phyloP scores from a whole-genome alignment of 92 coral and sea anemone species.

The Desmophyllum pertusum region DNA sequence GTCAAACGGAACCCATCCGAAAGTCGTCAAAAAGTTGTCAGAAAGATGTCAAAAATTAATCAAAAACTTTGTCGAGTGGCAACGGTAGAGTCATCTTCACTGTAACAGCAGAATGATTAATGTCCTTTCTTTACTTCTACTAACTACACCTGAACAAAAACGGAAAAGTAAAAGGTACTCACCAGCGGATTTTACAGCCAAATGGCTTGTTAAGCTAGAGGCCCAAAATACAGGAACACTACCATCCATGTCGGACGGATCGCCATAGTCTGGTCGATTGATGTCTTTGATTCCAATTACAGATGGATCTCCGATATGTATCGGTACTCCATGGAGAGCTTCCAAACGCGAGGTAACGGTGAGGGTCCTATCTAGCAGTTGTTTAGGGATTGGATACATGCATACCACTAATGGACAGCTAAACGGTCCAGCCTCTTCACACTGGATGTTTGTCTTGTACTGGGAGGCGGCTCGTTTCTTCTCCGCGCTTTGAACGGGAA shows the following conservation, averaged over 20 bases:
- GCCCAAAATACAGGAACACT: slow-evolving; percentile 87
- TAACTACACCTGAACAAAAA: neutral
- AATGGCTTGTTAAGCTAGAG: slow-evolving; percentile 64
- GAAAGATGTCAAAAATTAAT: too few relatives aligned
- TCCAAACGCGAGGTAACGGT: slow-evolving; percentile 67
- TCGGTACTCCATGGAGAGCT: slow-evolving; percentile 73
- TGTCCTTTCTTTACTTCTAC: too few relatives aligned
- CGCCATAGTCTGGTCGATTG: slow-evolving; percentile 62
- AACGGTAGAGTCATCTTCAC: too few relatives aligned
- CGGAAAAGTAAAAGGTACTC: slow-evolving; percentile 4
- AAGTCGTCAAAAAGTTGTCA: too few relatives aligned
- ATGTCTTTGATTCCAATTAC: slow-evolving; percentile 73
- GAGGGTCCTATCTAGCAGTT: slow-evolving; percentile 68
- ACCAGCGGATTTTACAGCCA: slow-evolving; percentile 69
- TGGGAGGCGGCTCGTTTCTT: slow-evolving; percentile 54
- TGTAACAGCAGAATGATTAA: too few relatives aligned
- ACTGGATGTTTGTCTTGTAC: slow-evolving; percentile 69
- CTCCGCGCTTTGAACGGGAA: slow-evolving; percentile 45
- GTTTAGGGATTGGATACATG: slow-evolving; percentile 74
- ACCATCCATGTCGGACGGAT: slow-evolving; percentile 38
- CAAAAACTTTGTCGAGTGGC: too few relatives aligned
- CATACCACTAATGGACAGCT: slow-evolving; percentile 74
- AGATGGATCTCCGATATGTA: slow-evolving; percentile 94
- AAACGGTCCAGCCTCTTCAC: slow-evolving; percentile 70
- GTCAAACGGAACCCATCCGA: too few relatives aligned